Conservation (phyloP, 2,888 invertebrate species). For the Lagria hirta region DNA sequence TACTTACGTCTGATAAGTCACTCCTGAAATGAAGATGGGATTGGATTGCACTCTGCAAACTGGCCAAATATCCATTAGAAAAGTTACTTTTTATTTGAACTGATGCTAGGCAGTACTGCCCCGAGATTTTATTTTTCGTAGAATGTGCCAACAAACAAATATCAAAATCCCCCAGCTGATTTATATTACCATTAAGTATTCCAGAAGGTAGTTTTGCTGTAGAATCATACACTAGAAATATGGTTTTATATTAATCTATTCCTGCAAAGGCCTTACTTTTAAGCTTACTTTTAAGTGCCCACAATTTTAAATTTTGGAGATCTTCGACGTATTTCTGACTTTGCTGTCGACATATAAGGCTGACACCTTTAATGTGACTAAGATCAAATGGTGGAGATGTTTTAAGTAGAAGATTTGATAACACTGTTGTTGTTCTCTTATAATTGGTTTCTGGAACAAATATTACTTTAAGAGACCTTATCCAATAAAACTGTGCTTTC, state of each 20-base stretch:
- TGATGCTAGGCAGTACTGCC: constrained; percentile 67
- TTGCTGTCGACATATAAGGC: constrained; percentile 44
- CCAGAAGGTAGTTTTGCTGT: constrained; percentile 53
- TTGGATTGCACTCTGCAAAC: constrained; percentile 58
- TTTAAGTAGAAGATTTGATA: constrained; percentile 42
- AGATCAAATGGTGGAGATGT: constrained; percentile 50
- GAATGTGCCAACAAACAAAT: constrained; percentile 45
- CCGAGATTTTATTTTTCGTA: constrained; percentile 53
- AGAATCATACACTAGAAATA: constrained; percentile 53
- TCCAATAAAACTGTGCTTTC: background rate
- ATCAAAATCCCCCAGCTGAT: constrained; percentile 54
- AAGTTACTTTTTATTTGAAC: constrained; percentile 57
- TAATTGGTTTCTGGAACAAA: constrained; percentile 47
- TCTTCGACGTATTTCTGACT: constrained; percentile 45
- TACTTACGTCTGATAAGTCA: constrained; percentile 67
- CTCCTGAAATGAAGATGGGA: constrained; percentile 67
- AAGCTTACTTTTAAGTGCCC: constrained; percentile 53
- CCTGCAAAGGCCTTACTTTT: background rate
- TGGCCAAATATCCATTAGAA: constrained; percentile 56
- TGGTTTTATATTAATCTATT: constrained; percentile 6
- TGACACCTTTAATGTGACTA: constrained; percentile 43
- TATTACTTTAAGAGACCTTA: background rate
- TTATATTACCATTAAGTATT: constrained; percentile 51
- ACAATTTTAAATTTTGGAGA: constrained; percentile 47
- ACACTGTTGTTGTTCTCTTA: constrained; percentile 37